These are phyloP conservation scores for Triplophysa bombifrons DNA, from an alignment of 2,797 vertebrate genomes.

Conservation along the genomic window DNA sequence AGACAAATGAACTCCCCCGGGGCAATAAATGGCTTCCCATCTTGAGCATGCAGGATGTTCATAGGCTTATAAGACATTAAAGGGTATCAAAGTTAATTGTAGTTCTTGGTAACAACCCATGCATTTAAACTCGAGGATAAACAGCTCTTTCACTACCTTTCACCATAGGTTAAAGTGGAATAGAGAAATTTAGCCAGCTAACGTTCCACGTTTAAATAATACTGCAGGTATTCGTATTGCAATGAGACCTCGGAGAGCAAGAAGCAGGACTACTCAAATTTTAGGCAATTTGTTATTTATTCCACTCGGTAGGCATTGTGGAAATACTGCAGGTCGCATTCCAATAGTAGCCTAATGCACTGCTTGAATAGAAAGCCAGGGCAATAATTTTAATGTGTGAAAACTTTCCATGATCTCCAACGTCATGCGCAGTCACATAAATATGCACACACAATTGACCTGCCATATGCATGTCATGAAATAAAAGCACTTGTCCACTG, in stretches of 20 bases:
- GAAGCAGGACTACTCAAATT: conserved; percentile 4
- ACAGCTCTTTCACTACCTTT: neutral
- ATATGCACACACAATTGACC: neutral
- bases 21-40: neutral
- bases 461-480: neutral
- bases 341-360: conserved; percentile 45
- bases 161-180: neutral
- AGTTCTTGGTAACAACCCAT: neutral
- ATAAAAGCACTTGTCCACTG: neutral
- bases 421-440: neutral
- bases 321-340: conserved; percentile 26
- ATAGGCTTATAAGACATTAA: neutral
- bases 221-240: neutral
- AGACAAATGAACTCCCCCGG: neutral
- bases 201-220: conserved; percentile 21
- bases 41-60: neutral
- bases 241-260: conserved; percentile 43
- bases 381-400: conserved; percentile 22
- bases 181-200: neutral
- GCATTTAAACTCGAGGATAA: conserved; percentile 15
- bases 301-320: conserved; percentile 41
- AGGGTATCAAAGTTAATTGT: neutral
- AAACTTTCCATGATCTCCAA: conserved; percentile 21
- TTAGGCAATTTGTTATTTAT: conserved; percentile 45
- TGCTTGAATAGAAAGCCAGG: conserved; percentile 28